These are phyloP conservation scores for Apotomis capreana DNA, from an alignment of 2,888 invertebrate species.

Conservation along the genomic window DNA sequence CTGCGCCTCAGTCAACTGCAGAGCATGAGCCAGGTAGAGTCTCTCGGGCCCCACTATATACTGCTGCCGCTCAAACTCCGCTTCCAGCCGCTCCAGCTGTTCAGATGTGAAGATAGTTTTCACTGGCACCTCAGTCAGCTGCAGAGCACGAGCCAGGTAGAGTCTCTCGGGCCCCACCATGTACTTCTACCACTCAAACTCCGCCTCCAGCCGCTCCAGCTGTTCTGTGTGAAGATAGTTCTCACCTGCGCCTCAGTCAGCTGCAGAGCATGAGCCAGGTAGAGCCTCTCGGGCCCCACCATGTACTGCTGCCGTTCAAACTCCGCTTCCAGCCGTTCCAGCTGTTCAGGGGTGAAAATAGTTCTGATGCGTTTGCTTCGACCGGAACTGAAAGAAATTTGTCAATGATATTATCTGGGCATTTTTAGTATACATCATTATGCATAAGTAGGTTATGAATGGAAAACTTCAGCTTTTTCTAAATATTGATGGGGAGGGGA, in stretches of 20 bases:
- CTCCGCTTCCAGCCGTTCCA: constrained; percentile 96
- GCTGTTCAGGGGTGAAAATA: constrained; percentile 97
- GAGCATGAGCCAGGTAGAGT: constrained; percentile 93
- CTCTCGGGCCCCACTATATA: constrained; percentile 99
- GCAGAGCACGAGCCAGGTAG: not conserved
- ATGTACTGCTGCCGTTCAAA: constrained; percentile 98
- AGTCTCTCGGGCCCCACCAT: constrained; percentile 86
- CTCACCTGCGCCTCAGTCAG: constrained; percentile 94
- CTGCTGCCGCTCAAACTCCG: constrained; percentile 97
- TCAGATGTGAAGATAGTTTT: no score
- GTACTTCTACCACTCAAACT: constrained; percentile 96
- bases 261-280: constrained; percentile 93
- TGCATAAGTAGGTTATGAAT: no score
- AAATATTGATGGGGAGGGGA: no score
- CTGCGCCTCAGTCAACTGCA: constrained; percentile 95
- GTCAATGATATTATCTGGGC: not conserved
- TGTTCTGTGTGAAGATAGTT: constrained; percentile 56
- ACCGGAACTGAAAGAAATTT: constrained; percentile 72
- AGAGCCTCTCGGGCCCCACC: constrained; percentile 97
- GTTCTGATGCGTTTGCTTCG: constrained; percentile 95
- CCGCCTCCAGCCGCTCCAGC: constrained; percentile 68
- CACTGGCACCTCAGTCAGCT: no score
- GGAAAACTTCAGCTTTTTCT: no score
- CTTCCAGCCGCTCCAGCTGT: constrained; percentile 95
- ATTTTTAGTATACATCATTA: no score